These are phyloP conservation scores for Drosophila ercepeae DNA, from an alignment of 1,140 invertebrate genomes.

Conservation along the genomic window DNA sequence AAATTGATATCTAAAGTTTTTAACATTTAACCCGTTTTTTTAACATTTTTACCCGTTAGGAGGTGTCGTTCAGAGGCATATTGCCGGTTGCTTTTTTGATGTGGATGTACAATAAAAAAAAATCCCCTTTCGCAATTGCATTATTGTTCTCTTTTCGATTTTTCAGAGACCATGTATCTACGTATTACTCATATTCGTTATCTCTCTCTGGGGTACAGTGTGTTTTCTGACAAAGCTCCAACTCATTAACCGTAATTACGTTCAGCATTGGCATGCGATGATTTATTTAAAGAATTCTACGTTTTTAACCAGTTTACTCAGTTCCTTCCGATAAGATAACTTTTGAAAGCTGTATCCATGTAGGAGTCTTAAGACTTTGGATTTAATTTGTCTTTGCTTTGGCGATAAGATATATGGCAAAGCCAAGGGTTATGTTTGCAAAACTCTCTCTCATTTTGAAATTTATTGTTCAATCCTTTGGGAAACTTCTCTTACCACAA, in stretches of 20 bases:
- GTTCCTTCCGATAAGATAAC: constrained; percentile 61
- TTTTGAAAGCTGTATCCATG: constrained; percentile 14
- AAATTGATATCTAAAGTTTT: not conserved
- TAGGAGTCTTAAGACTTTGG: constrained; percentile 15
- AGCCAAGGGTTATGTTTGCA: constrained; percentile 5
- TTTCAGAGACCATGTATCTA: not conserved
- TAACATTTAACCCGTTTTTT: not conserved
- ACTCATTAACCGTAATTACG: constrained; percentile 60
- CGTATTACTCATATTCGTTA: constrained; percentile 31
- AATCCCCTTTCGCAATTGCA: not conserved
- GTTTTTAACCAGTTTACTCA: constrained; percentile 2
- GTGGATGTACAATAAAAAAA: not conserved
- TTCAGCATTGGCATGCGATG: constrained; percentile 54
- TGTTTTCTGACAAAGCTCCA: constrained; percentile 52
- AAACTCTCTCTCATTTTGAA: not conserved
- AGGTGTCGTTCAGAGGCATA: not conserved
- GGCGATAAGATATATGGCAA: constrained; percentile 47
- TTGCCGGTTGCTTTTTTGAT: not conserved
- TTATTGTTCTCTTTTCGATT: not conserved
- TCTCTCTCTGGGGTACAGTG: constrained; percentile 8
- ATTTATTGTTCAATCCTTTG: constrained; percentile 1
- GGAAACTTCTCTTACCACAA: constrained; percentile 88
- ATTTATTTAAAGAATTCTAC: constrained; percentile 30
- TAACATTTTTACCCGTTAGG: not conserved
- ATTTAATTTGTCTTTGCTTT: constrained; percentile 31